These are phyloP conservation scores for Cataglyphis altisquamis DNA, from an alignment of 2,888 invertebrate genomes.

Conservation along the genomic window DNA sequence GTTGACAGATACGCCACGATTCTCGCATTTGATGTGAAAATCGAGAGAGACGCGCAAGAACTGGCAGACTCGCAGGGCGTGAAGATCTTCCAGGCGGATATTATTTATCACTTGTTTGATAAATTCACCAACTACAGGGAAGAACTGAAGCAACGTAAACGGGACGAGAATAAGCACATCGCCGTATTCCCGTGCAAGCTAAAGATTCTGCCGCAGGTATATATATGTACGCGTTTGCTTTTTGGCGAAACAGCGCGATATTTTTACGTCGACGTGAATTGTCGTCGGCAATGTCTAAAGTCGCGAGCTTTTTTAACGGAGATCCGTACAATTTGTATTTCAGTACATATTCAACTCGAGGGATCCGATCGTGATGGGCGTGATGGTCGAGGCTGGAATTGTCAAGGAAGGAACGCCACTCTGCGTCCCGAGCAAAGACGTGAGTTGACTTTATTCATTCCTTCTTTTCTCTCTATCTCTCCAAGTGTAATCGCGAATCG, in stretches of 20 bases:
- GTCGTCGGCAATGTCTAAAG: neutral
- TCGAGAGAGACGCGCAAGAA: constrained; percentile 99
- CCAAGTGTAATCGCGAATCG: constrained; percentile 18
- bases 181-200: constrained; percentile 99
- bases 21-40: constrained; percentile 99
- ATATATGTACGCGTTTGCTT: constrained; percentile 22
- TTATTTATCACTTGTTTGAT: constrained; percentile 99
- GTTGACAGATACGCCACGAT: constrained; percentile 95
- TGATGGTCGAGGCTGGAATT: constrained; percentile 97
- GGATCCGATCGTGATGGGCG: constrained; percentile 99
- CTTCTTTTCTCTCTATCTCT: constrained; percentile 6
- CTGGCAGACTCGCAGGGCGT: constrained; percentile 97
- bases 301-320: neutral
- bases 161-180: constrained; percentile 98
- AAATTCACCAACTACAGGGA: constrained; percentile 97
- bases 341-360: constrained; percentile 99
- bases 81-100: constrained; percentile 99
- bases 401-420: constrained; percentile 98
- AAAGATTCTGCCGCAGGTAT: constrained; percentile 90
- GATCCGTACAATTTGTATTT: constrained; percentile 42
- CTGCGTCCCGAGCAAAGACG: constrained; percentile 98
- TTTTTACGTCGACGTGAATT: constrained; percentile 27
- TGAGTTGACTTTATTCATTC: constrained; percentile 85
- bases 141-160: constrained; percentile 95
- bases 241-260: neutral